A percentile compares a stretch with the other conserved stretches of the same genome.
phyloP scores from a whole-genome alignment of 2,888 invertebrate species.

The Leucophora obtusa region DNA sequence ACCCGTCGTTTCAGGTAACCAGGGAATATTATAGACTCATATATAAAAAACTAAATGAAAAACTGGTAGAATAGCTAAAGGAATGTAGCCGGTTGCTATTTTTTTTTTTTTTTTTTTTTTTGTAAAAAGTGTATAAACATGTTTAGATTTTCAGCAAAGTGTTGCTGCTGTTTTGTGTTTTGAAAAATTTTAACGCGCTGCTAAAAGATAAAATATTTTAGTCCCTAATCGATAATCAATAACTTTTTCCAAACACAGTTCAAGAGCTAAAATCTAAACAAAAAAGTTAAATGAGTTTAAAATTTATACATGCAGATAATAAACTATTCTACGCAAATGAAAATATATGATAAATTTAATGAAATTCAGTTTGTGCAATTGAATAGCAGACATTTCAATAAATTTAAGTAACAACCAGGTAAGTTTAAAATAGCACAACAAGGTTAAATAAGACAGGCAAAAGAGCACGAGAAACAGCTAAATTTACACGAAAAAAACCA shows the following conservation, averaged over 20 bases:
- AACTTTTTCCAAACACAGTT: slow-evolving; percentile 53
- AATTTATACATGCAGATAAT: background rate
- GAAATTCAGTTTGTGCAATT: too few relatives aligned
- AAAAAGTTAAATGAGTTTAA: slow-evolving; percentile 18
- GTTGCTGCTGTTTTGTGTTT: background rate
- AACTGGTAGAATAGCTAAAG: slow-evolving; percentile 20
- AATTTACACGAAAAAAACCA: too few relatives aligned
- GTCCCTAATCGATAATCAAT: slow-evolving; percentile 79
- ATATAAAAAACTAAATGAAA: slow-evolving; percentile 23
- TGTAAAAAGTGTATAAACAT: slow-evolving; percentile 33
- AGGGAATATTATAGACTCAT: slow-evolving; percentile 44
- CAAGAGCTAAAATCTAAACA: background rate
- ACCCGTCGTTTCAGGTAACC: slow-evolving; percentile 37
- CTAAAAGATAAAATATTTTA: slow-evolving; percentile 59
- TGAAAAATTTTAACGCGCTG: background rate
- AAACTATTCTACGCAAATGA: background rate
- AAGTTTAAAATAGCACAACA: too few relatives aligned
- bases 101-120: slow-evolving; percentile 30
- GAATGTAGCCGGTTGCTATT: slow-evolving; percentile 26
- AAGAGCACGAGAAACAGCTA: too few relatives aligned
- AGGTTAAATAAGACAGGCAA: too few relatives aligned
- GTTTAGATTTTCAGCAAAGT: slow-evolving; percentile 1
- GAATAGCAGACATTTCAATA: too few relatives aligned
- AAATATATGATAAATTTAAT: background rate
- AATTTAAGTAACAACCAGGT: too few relatives aligned